Base-by-base conservation (phyloP, 2,888 invertebrate genomes). In the Chrysomela aeneicollis region DNA sequence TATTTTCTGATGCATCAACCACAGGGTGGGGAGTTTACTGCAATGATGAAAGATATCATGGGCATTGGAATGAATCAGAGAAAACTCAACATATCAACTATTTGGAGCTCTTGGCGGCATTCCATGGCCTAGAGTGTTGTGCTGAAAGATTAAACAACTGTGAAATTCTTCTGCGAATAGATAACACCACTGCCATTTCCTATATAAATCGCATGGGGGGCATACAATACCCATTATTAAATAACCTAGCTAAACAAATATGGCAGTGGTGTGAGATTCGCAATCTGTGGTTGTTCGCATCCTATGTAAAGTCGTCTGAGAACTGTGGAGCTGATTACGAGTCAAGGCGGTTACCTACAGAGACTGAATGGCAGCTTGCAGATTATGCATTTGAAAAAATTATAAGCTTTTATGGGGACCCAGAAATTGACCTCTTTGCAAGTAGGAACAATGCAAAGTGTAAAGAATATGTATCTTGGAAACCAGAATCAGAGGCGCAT, bases 1-100 rank as follows among this genome's bases (percentile, higher is more conserved):
- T 61, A 71, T 18, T 49, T 49, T 10, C 4, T 3, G 73, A 72
- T 59, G 71, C 72, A 8, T 71, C 71, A 19, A 47, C 26, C 4
- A 55, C 59, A 8, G 71, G 70, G 9, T 74, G 71, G 73, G 74
- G 71, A n/a, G n/a, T n/a, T n/a, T n/a, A n/a, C n/a, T n/a, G n/a
- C n/a, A n/a, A n/a, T n/a, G n/a, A n/a, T n/a, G n/a, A 59, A 52
- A n/a, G 66, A 53, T 52, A 71, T 71, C 52, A 66, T 62, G 15
- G 65, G 61, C 0, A 8, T 63, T 10, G n/a, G 19, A 12, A 26
- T 9, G n/a, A n/a, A n/a, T n/a, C n/a, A n/a, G n/a, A n/a, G n/a
- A n/a, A n/a, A n/a, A n/a, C n/a, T n/a, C n/a, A n/a, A n/a, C n/a
- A n/a, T n/a, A n/a, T n/a, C n/a, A n/a, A n/a, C n/a, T n/a, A n/a